Conservation (phyloP, 1,140 invertebrate species). For the Helicoverpa zea region DNA sequence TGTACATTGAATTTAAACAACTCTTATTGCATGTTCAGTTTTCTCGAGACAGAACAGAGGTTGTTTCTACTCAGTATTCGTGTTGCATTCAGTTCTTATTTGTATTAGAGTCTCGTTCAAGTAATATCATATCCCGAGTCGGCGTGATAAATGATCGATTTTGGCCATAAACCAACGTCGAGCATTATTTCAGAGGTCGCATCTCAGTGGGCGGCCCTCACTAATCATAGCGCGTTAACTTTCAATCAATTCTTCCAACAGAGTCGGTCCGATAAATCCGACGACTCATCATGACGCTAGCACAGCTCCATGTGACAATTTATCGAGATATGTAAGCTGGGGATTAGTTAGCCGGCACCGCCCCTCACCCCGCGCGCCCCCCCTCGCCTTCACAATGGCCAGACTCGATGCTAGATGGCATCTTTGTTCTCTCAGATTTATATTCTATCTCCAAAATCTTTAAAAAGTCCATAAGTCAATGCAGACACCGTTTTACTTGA, state of each 20-base stretch:
- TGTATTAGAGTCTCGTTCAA: neutral
- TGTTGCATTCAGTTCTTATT: neutral
- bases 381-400: slow-evolving; percentile 1
- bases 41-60: no score
- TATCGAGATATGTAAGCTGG: slow-evolving; percentile 51
- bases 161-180: slow-evolving; percentile 12
- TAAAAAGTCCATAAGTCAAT: no score
- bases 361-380: neutral
- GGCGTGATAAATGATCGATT: slow-evolving; percentile 19
- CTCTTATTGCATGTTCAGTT: neutral
- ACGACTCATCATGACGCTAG: slow-evolving; percentile 46
- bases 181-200: slow-evolving; percentile 6
- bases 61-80: neutral
- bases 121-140: neutral
- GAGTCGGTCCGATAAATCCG: slow-evolving; percentile 44
- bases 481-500: no score
- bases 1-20: neutral
- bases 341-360: slow-evolving; percentile 35
- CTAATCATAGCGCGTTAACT: slow-evolving; percentile 50
- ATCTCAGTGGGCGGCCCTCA: neutral
- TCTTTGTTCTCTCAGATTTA: neutral
- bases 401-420: neutral
- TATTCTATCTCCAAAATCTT: neutral
- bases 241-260: slow-evolving; percentile 56
- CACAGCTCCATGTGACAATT: slow-evolving; percentile 43